Base-by-base conservation (phyloP, 2,888 invertebrate species). In the Cheilosia urbana region DNA sequence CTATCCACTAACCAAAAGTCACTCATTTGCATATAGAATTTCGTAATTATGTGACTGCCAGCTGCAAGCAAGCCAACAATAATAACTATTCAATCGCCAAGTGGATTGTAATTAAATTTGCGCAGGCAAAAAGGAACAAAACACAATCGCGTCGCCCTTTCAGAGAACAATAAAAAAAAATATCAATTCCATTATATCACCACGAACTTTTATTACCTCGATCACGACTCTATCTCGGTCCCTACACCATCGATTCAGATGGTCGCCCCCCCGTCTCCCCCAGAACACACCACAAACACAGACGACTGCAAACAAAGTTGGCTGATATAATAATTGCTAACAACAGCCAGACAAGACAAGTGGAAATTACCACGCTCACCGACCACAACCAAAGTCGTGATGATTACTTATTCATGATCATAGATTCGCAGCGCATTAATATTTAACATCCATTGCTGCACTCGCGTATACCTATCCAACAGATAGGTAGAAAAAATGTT, bases 381-480 rank as follows among this genome's bases (percentile, higher is more conserved):
- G 47, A 37, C 47, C 72, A 65, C 58, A 65, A 69, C 69, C 55
- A 63, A 75, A 81, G 76, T 85, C 85, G 85, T 85, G 85, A 85
- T 85, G 81, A 85, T 85, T 72, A 77, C 85, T 85, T 85, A 81
- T 85, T 85, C 81, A 85, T 85, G 85, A 85, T 81, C 81, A 63
- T 58, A 81, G 85, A 85, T 85, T 85, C 85, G 80, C 49, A 80
- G 80, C 85, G 72, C 85, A 85, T 85, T 85, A 85, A 85, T 85
- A 85, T 85, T 85, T 77, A 85, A 81, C 85, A 85, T 81, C 85
- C 72, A 76, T 71, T 51, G 58, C 30, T 30, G 30, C 30, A 30
- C 30, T 30, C 30, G 30, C 0, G 30, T 2, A 30, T 30, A 30
- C 30, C 30, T 30, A 30, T 9, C 30, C 30, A 30, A 30, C 9